Conservation (phyloP, 2,888 invertebrate species). For the Papilio gigon region DNA sequence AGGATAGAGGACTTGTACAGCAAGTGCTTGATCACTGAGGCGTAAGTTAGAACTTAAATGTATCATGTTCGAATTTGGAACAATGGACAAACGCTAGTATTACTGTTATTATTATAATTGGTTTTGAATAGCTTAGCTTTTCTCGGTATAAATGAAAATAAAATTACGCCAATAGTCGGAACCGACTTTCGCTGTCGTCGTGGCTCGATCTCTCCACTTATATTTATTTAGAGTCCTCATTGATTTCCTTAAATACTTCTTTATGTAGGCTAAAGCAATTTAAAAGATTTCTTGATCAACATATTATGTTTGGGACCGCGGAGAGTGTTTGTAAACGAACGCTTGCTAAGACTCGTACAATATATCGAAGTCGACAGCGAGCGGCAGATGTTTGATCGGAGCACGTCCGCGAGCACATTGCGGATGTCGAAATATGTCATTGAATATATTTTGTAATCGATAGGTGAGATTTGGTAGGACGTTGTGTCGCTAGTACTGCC, state of each 20-base stretch:
- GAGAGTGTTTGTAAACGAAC: slow-evolving; percentile 4
- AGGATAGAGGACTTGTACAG: too few species aligned
- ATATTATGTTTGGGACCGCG: slow-evolving; percentile 12
- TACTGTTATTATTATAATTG: too few species aligned
- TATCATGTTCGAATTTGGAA: too few species aligned
- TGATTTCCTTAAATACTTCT: slow-evolving; percentile 31
- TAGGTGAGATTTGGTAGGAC: too few species aligned
- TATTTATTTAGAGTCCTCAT: slow-evolving; percentile 26
- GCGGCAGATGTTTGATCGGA: slow-evolving; percentile 27
- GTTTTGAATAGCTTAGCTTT: too few species aligned
- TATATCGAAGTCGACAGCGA: slow-evolving; percentile 16
- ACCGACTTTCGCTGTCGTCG: slow-evolving; percentile 34
- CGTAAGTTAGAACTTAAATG: too few species aligned
- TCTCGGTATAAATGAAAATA: neutral
- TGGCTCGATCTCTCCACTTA: slow-evolving; percentile 43
- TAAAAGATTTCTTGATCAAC: slow-evolving; percentile 14
- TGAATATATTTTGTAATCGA: neutral
- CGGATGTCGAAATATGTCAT: slow-evolving; percentile 12
- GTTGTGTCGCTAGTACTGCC: too few species aligned
- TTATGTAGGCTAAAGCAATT: slow-evolving; percentile 24
- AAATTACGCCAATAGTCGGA: neutral
- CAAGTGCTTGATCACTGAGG: too few species aligned
- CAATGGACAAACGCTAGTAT: too few species aligned
- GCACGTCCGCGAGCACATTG: slow-evolving; percentile 2
- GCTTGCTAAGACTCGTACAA: neutral